These are phyloP conservation scores for Potamilus streckersoni DNA, from an alignment of 1,140 invertebrate genomes.

Conservation along the genomic window DNA sequence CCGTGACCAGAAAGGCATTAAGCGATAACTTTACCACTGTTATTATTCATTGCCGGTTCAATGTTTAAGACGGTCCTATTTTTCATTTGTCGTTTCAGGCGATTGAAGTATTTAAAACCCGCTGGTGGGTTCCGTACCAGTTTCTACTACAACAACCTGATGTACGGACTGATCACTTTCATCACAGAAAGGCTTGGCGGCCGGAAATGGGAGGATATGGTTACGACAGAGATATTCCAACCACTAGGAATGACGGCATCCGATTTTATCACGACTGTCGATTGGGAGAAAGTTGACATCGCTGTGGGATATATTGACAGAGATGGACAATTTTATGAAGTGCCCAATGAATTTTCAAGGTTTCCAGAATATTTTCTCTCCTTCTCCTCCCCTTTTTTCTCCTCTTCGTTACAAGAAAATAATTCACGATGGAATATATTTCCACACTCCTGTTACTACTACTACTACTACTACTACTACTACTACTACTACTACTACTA, in stretches of 20 bases:
- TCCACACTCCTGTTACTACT: too few species aligned
- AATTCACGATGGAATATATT: too few species aligned
- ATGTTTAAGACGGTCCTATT: too few species aligned
- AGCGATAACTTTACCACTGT: too few species aligned
- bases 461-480: too few species aligned
- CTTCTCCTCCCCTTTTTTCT: too few species aligned
- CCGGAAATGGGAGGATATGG: conserved; percentile 49
- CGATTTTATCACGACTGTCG: conserved; percentile 39
- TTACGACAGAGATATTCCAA: conserved; percentile 34
- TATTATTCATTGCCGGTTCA: too few species aligned
- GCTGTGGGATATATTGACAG: conserved; percentile 34
- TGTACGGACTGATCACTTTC: conserved; percentile 52
- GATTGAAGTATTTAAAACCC: conserved; percentile 37
- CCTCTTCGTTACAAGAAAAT: too few species aligned
- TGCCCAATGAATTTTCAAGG: conserved; percentile 43
- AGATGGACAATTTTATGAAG: conserved; percentile 12
- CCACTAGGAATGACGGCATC: conserved; percentile 53
- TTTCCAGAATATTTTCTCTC: conserved; percentile 3
- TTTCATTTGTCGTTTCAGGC: conserved; percentile 30
- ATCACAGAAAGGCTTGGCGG: conserved; percentile 44
- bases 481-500: too few species aligned
- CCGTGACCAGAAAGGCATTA: too few species aligned
- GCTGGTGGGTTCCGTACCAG: conserved; percentile 40
- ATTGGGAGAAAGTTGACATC: conserved; percentile 25
- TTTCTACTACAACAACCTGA: conserved; percentile 54